These are phyloP conservation scores for Augiades crinisus DNA, from an alignment of 2,888 invertebrate genomes.

Conservation along the genomic window DNA sequence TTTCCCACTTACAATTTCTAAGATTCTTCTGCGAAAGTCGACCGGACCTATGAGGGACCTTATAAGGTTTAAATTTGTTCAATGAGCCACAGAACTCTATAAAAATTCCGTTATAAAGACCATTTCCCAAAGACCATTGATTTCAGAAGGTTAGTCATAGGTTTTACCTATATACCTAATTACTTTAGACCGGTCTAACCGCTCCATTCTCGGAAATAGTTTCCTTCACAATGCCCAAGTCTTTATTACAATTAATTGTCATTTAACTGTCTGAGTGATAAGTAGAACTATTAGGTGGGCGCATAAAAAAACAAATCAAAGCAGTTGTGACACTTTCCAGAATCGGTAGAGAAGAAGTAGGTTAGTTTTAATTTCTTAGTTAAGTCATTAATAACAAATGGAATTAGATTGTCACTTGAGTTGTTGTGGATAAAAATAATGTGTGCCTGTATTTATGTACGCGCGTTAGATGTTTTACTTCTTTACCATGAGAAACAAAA, in stretches of 20 bases:
- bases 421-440: no score
- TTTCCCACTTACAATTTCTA: no score
- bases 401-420: not conserved
- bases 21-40: no score
- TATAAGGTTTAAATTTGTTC: no score
- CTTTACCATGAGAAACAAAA: no score
- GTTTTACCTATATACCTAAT: conserved; percentile 27
- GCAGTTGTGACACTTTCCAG: conserved; percentile 12
- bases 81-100: not conserved
- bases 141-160: conserved; percentile 18
- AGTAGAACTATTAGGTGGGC: conserved; percentile 16
- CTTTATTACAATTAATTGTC: conserved; percentile 27
- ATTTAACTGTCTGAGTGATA: conserved; percentile 23
- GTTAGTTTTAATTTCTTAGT: not conserved
- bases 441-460: no score
- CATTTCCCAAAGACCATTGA: conserved; percentile 9
- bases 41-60: no score
- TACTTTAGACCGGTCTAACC: conserved; percentile 34
- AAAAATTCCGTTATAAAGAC: conserved; percentile 1
- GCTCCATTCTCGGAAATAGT: conserved; percentile 38
- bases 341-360: not conserved
- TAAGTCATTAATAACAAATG: not conserved
- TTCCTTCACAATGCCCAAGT: conserved; percentile 29
- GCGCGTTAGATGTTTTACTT: no score
- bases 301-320: conserved; percentile 2